A percentile compares a stretch with the other conserved stretches of the same genome.
Evolutionary conservation across 2,797 vertebrate species (phyloP).

Genomic region (Sebastes taczanowskii): DNA sequence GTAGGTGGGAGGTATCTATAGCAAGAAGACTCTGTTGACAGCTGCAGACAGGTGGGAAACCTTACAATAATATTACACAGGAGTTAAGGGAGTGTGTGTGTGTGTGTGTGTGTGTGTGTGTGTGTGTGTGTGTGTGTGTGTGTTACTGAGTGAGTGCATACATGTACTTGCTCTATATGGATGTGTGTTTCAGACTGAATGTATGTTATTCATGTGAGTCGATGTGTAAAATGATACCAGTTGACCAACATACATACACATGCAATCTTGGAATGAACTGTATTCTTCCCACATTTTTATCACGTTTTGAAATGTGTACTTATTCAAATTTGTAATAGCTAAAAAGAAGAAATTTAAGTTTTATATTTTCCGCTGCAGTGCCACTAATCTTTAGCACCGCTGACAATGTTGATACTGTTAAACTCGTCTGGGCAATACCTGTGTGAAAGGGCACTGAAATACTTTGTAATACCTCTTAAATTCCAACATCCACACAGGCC

Average conservation of each 20-base stretch:
- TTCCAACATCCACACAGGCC: not conserved
- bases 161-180: not conserved
- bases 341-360: not conserved
- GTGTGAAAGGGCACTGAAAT: not conserved
- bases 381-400: not conserved
- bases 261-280: too few relatives aligned
- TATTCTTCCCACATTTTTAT: not conserved
- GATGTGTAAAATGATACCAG: not conserved
- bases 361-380: too few relatives aligned
- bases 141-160: not conserved
- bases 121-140: constrained; percentile 12
- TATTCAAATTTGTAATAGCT: not conserved
- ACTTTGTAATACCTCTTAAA: not conserved
- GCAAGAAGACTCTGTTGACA: constrained; percentile 59
- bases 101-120: not conserved
- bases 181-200: not conserved
- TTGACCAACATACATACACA: too few relatives aligned
- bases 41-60: constrained; percentile 70
- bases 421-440: not conserved
- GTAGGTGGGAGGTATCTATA: constrained; percentile 56
- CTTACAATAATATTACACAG: constrained; percentile 55
- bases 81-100: constrained; percentile 26
- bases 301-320: not conserved
- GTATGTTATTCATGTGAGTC: not conserved
- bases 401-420: not conserved